Evolutionary conservation across 2,797 vertebrate genomes (phyloP), one percentile per base, ranked within the genome.

Genomic region (Petrocephalus sullivani): DNA sequence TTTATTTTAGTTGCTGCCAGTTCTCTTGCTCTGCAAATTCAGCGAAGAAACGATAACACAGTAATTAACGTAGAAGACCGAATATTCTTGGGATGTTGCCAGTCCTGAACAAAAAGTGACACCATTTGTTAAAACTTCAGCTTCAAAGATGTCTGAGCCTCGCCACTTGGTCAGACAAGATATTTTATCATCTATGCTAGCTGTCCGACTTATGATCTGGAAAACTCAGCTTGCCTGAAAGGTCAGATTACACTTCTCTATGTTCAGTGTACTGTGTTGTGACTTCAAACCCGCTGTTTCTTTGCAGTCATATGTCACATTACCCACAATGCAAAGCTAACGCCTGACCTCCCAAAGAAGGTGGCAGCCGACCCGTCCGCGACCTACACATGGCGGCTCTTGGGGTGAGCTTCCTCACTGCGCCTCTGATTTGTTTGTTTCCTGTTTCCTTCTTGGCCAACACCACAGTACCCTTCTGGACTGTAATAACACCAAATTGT

Each of bases 301-400:
- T 78, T 78, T 78, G 37, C 71, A 41, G 71, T 46, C 71, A 19
- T 1, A 78, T 46, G 14, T n/a, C 37, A 19, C 37, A 19, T 12
- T 46, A 46, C 81, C 21, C 81, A 53, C 19, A 46, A 83, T 83
- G 81, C 81, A 53, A 23, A 83, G 81, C 81, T 53, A 83, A 83
- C 46, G 41, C 21, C 81, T 46, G 41, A 78, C 81, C 81, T 21
- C 81, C 19, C 23, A n/a, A 83, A 53, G 81, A 92, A 91, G 93
- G 94, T 93, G 94, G 95, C 93, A 90, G 94, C 93, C 92, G 92
- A 92, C 91, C 92, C 94, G 92, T 89, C 93, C 93, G 92, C 93
- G 93, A 93, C 92, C 91, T 89, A 95, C 94, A 94, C 94, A 96
- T 96, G 96, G 96, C 96, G 94, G 94, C 96, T 90, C 93, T 96